Evolutionary conservation across 2,797 vertebrate species (phyloP).

Genomic region (Psittacula derbiana): DNA sequence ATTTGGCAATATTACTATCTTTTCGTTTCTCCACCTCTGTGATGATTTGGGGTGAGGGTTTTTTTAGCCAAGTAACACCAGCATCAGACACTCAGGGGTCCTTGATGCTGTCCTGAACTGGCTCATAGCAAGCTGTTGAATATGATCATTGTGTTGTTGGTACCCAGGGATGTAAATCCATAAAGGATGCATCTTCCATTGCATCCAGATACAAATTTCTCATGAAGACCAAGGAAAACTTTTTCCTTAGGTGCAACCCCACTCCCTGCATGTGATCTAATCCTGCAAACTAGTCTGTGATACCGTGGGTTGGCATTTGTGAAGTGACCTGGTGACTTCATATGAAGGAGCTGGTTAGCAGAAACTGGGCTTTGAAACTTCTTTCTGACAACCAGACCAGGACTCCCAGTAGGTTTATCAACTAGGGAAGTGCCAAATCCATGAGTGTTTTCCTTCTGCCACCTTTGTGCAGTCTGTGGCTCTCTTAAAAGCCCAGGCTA

Average conservation of each 20-base stretch:
- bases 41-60: neutral
- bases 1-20: neutral
- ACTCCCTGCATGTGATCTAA: neutral
- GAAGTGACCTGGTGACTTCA: neutral
- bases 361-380: neutral
- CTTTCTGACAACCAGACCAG: neutral
- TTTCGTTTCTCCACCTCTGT: neutral
- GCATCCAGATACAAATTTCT: rapidly evolving
- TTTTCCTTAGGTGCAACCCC: neutral
- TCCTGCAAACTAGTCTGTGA: neutral
- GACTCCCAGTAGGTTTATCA: neutral
- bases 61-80: neutral
- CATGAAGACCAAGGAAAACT: neutral
- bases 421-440: neutral
- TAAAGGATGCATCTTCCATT: neutral
- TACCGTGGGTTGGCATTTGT: rapidly evolving
- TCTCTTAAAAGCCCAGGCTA: rapidly evolving
- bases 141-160: neutral
- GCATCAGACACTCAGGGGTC: neutral
- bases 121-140: neutral
- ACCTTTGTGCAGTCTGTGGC: neutral
- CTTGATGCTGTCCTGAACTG: neutral
- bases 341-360: neutral
- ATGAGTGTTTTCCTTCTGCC: rapidly evolving
- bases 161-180: neutral